Evolutionary conservation across 64 coral and sea anemone genomes (phyloP).

Genomic region (Actinia equina): DNA sequence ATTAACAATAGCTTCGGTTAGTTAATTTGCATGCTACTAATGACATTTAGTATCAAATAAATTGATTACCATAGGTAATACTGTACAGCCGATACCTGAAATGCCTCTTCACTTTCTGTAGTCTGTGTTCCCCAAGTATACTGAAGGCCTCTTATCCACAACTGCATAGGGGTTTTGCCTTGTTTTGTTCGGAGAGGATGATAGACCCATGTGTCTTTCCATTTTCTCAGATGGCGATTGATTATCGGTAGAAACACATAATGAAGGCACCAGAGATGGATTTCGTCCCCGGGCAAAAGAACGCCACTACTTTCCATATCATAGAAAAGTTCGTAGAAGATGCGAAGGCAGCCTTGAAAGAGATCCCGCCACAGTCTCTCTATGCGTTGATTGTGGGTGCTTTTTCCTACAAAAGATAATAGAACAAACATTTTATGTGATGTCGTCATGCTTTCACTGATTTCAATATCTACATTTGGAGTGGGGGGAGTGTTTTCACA

Average conservation of each 20-base stretch:
- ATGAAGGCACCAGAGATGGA: conserved; percentile 48
- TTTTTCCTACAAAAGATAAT: conserved; percentile 11
- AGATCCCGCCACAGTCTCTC: conserved; percentile 57
- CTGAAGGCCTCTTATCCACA: conserved; percentile 17
- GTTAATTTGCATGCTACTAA: too few species aligned
- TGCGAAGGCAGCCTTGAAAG: conserved; percentile 26
- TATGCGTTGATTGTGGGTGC: conserved; percentile 46
- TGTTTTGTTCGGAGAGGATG: conserved; percentile 37
- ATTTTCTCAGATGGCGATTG: neutral
- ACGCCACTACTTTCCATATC: conserved; percentile 26
- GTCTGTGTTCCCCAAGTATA: conserved; percentile 18
- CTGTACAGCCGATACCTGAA: conserved; percentile 4
- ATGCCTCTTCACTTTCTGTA: conserved; percentile 33
- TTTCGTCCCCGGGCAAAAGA: conserved; percentile 26
- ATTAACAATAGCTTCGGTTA: too few species aligned
- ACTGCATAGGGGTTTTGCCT: conserved; percentile 35
- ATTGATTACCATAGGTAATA: too few species aligned
- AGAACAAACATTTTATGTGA: too few species aligned
- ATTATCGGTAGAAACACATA: conserved; percentile 40
- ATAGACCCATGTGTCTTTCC: conserved; percentile 50
- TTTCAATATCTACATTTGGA: too few species aligned
- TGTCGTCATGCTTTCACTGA: too few species aligned
- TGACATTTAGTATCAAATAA: too few species aligned
- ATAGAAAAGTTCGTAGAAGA: conserved; percentile 57
- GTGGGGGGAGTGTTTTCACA: neutral